phyloP scores from a whole-genome alignment of 2,113 vertebrate species.

The Mustela nigripes region DNA sequence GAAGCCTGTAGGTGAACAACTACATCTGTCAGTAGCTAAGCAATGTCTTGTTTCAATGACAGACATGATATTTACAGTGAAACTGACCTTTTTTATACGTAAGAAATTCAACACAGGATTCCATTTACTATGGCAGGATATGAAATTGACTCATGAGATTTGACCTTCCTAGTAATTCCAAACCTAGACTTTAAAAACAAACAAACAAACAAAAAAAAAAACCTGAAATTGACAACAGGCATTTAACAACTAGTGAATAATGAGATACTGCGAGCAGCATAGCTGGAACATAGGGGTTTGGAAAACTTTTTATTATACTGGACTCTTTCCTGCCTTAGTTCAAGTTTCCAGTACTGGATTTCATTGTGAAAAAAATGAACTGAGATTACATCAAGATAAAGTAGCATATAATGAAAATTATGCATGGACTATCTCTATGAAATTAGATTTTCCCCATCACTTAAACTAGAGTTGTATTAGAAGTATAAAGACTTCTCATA shows the following conservation, averaged over 20 bases:
- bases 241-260: constrained; percentile 75
- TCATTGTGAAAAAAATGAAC: constrained; percentile 52
- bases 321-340: constrained; percentile 54
- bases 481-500: background rate
- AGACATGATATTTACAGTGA: constrained; percentile 83
- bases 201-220: background rate
- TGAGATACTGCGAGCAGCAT: constrained; percentile 52
- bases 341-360: constrained; percentile 69
- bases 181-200: constrained; percentile 77
- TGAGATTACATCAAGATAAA: constrained; percentile 54
- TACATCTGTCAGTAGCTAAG: constrained; percentile 77
- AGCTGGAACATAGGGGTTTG: constrained; percentile 69
- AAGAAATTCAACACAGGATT: constrained; percentile 82
- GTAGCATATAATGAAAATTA: constrained; percentile 69
- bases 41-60: constrained; percentile 60
- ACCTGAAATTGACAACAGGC: constrained; percentile 79
- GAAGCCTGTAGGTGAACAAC: constrained; percentile 60
- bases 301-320: constrained; percentile 74
- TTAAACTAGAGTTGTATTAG: background rate
- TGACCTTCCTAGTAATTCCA: constrained; percentile 82
- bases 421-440: constrained; percentile 11
- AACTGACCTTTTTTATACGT: constrained; percentile 78
- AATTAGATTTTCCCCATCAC: constrained; percentile 57
- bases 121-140: constrained; percentile 73
- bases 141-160: constrained; percentile 79